Base-by-base conservation (phyloP, 2,888 invertebrate species). In the Lasioglossum calceatum region DNA sequence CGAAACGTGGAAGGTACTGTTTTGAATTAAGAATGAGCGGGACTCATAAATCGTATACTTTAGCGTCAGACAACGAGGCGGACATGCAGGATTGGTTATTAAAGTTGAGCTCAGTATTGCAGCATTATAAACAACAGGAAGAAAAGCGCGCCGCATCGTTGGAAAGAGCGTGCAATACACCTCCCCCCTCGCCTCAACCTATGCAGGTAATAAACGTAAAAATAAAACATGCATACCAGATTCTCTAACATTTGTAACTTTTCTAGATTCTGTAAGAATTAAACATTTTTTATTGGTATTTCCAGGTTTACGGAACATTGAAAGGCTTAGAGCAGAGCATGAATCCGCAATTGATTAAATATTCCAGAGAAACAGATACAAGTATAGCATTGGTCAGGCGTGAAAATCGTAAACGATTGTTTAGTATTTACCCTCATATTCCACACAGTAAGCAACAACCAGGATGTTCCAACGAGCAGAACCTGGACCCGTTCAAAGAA, bases 251-350 rank as follows among this genome's bases (percentile, higher is more conserved):
- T 58, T 64, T 64, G 27, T 61, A 61, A 27, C n/a, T 61, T 27
- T 12, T 5, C 1, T 61, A 27, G 27, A 16, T 16, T 61, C 27
- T 64, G 32, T 64, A 16, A 16, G 7, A 64, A 14, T 16, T 64
- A 64, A 32, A 39, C 19, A n/a, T 67, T 67, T 70, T 39, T 23
- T 61, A 12, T 47, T 54, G 50, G 67, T 77, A 36, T 82, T 82
- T 84, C 73, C 71, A 93, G 47, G 96, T 97, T 7, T 98, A 97
- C 95, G 98, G 98, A 8, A 98, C 98, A 0, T 95, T 98, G 0
- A 98, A 98, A 94, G 98, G 98, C 0, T 96, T 98, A 72, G 98
- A 99, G 93, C 98, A 98, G 94, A 98, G 98, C 93, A 98, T 98
- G 97, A 98, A 98, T 95, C 98, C 99, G 0, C 98, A 98, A 92